Conservation (phyloP, 2,888 invertebrate genomes). For the Synanthedon formicaeformis region DNA sequence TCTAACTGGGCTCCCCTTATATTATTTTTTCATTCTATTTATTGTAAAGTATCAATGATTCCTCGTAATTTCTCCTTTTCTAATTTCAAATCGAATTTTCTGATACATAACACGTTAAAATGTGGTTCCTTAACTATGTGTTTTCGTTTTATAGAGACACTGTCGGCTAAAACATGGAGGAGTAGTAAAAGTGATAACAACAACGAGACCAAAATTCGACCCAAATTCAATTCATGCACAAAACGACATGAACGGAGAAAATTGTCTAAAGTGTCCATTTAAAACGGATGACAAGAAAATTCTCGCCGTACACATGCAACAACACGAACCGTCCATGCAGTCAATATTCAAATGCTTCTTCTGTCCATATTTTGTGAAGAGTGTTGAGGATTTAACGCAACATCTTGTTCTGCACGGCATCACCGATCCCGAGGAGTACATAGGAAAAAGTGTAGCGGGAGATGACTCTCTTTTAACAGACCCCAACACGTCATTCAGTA, state of each 20-base stretch:
- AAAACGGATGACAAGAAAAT: constrained; percentile 69
- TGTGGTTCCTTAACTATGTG: too few species aligned
- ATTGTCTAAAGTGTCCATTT: constrained; percentile 81
- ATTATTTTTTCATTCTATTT: too few species aligned
- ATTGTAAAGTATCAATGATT: too few species aligned
- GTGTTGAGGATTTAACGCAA: constrained; percentile 75
- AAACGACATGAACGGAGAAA: constrained; percentile 35
- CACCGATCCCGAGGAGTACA: constrained; percentile 69
- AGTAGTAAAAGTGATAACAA: constrained; percentile 76
- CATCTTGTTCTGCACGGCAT: constrained; percentile 77
- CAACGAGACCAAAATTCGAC: constrained; percentile 59
- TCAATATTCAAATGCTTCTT: constrained; percentile 83
- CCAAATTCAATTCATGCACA: constrained; percentile 31
- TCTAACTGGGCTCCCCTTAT: too few species aligned
- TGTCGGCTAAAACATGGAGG: constrained; percentile 84
- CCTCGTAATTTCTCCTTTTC: too few species aligned
- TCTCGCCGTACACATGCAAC: constrained; percentile 75
- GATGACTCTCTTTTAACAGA: constrained; percentile 37
- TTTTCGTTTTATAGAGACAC: constrained; percentile 72
- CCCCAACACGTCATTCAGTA: constrained; percentile 39
- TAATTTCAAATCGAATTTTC: too few species aligned
- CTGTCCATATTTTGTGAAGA: constrained; percentile 83
- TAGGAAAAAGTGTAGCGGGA: constrained; percentile 53
- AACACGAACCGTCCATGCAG: constrained; percentile 76
- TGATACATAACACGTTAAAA: too few species aligned